Evolutionary conservation across 2,113 vertebrate species (phyloP), one percentile per base, ranked within the genome.

Genomic region (Otocyon megalotis): DNA sequence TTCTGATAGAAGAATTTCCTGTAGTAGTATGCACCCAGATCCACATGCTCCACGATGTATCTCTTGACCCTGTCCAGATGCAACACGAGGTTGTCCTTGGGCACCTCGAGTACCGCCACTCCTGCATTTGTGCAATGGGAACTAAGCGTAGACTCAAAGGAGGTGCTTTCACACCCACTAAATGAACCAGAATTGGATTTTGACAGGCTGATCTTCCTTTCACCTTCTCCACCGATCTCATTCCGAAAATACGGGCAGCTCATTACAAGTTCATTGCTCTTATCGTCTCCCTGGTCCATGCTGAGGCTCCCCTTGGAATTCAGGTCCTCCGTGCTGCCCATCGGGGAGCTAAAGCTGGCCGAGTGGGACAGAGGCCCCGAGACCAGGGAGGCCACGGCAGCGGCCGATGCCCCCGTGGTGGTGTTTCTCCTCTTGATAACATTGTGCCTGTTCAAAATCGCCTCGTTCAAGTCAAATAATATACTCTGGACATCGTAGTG

Each of bases 231-330:
- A 16, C 99, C 99, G 3, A 99, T 99, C 98, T 99, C 99, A 50
- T 99, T 99, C 96, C 99, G 99, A 98, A 99, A 99, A 96, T 99
- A 99, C 3, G 99, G 99, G 94, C 99, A 99, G 94, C 99, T 99
- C 97, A 99, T 98, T 32, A 99, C 99, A 87, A 99, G 99, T 81
- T 99, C 99, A 22, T 99, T 99, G 99, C 99, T 99, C 98, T 99
- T 99, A 96, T 99, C 99, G 0, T 99, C 99, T n/a, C 99, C 99
- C 30, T 99, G 98, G 88, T 99, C 99, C 98, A 99, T 98, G 87
- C 99, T 94, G 35, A 99, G 99, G 98, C 98, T 99, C 96, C 99
- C 99, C 98, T 99, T 99, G 43, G 99, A 99, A 97, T 98, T 99
- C 97, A 99, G 99, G 95, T 99, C 99, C 97, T 99, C 99, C 8